phyloP scores from a whole-genome alignment of 2,888 invertebrate genomes.

The Ecliptopera silaceata region DNA sequence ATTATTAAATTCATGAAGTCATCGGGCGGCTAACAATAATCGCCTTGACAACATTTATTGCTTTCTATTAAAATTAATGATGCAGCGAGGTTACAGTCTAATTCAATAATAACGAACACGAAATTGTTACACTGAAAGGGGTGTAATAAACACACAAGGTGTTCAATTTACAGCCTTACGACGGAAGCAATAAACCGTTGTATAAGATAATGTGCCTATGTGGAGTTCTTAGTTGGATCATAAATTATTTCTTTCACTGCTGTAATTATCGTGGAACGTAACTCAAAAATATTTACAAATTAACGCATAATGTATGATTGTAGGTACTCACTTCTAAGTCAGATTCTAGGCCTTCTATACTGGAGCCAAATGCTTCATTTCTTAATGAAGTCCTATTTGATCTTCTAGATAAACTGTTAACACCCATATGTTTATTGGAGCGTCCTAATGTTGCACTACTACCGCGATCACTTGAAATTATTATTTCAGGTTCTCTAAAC shows the following conservation, averaged over 20 bases:
- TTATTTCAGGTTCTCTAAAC: constrained; percentile 92
- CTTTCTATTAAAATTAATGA: constrained; percentile 22
- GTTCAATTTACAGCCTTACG: constrained; percentile 8
- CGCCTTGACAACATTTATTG: constrained; percentile 33
- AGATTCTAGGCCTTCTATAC: constrained; percentile 82
- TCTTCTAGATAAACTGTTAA: constrained; percentile 65
- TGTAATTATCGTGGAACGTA: neutral
- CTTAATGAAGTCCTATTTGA: constrained; percentile 62
- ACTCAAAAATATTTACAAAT: neutral
- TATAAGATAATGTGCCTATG: neutral
- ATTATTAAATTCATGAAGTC: constrained; percentile 40
- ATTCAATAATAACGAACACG: constrained; percentile 22
- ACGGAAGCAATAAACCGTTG: neutral
- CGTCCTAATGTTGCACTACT: constrained; percentile 63
- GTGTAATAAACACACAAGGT: constrained; percentile 3
- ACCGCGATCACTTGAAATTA: constrained; percentile 52
- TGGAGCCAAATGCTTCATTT: constrained; percentile 64
- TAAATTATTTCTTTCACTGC: constrained; percentile 7
- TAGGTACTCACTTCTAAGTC: constrained; percentile 83
- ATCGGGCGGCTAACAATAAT: constrained; percentile 37
- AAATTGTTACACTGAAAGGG: constrained; percentile 20
- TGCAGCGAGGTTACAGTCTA: constrained; percentile 18
- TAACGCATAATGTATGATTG: neutral
- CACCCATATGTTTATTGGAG: constrained; percentile 73
- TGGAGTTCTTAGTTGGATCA: neutral